Evolutionary conservation across 2,797 vertebrate genomes (phyloP).

Genomic region (Synanceia verrucosa): DNA sequence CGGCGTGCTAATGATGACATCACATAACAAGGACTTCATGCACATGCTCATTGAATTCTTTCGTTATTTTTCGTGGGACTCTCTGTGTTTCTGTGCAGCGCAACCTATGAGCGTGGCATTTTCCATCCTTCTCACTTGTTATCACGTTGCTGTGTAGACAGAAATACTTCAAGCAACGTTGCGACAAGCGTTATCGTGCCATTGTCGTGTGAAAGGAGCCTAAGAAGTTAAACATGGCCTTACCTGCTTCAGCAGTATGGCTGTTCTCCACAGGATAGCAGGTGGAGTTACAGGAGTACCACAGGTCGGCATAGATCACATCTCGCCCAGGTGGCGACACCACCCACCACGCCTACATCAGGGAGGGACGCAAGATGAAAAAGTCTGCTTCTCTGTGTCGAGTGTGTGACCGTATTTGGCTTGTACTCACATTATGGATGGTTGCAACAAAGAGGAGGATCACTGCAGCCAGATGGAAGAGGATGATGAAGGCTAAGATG

Average conservation of each 20-base stretch:
- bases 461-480: conserved; percentile 91
- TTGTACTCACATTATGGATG: conserved; percentile 91
- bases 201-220: no score
- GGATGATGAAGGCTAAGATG: conserved; percentile 91
- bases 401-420: not conserved
- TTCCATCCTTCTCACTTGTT: no score
- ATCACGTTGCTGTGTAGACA: no score
- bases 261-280: conserved; percentile 71
- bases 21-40: no score
- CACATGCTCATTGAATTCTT: no score
- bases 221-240: not conserved
- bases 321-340: conserved; percentile 22
- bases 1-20: no score
- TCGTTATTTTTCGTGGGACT: no score
- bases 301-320: conserved; percentile 85
- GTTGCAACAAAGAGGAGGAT: conserved; percentile 91
- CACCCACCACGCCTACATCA: conserved; percentile 92
- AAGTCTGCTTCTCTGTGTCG: no score
- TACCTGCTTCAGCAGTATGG: conserved; percentile 66
- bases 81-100: no score
- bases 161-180: no score
- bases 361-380: not conserved
- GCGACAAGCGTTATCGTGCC: no score
- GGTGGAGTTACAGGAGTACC: conserved; percentile 84
- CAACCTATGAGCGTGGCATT: no score